Base-by-base conservation (phyloP, 2,888 invertebrate genomes). In the Halictus quadricinctus region DNA sequence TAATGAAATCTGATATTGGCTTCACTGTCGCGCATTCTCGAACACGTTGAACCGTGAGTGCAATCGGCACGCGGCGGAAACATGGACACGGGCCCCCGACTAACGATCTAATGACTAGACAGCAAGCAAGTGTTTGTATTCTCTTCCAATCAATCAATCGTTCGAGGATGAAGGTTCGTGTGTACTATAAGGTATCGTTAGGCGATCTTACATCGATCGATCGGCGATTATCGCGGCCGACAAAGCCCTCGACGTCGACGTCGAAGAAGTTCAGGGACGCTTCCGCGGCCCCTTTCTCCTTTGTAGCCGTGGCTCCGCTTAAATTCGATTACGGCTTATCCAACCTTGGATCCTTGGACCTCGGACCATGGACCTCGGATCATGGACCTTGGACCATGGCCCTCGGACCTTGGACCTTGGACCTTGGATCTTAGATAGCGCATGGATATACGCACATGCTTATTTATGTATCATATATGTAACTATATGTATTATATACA, bases 41-140 rank as follows among this genome's bases (percentile, higher is more conserved):
- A 36, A 66, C 29, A 29, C 8, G 8, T 18, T 15, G 18, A 66
- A 29, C 18, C 36, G 36, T 15, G 18, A 66, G 36, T 10, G 66
- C 41, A 36, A 29, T 36, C 29, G 66, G 66, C 36, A 18, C n/a
- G 43, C 70, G 13, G 12, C 54, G 43, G 18, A 50, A 76, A 79
- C 84, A 46, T 64, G 41, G 76, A 75, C 81, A 82, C 88, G 87
- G 83, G 84, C 75, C 75, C 36, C 25, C 72, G 85, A 90, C 90
- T 90, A 90, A 93, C 91, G 80, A 90, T 90, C 93, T 94, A 93
- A 87, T 94, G 93, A 94, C 93, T 94, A 94, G 93, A 93, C 90
- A 88, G 90, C 88, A 92, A 93, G 92, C 93, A 91, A 93, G 92
- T 92, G 91, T 88, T 90, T 85, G 81, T 84, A 83, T 88, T 86